Conservation (phyloP, 2,113 vertebrate genomes). For the Pollimyrus isidori region DNA sequence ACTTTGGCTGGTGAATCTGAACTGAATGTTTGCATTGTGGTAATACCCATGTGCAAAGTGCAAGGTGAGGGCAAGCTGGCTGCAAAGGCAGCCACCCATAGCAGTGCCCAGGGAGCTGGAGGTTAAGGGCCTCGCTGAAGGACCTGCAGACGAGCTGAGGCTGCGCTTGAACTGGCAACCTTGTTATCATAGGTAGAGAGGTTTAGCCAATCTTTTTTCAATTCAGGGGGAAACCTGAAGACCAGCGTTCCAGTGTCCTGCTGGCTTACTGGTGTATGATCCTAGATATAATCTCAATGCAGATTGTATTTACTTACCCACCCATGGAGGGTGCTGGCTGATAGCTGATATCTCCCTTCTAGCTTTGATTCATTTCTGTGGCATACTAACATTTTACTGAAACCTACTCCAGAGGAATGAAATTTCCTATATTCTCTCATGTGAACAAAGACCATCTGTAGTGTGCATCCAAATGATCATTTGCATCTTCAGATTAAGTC, state of each 20-base stretch:
- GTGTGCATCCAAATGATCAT: constrained; percentile 47
- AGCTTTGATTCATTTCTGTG: background rate
- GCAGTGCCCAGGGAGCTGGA: no score
- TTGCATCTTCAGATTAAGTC: constrained; percentile 54
- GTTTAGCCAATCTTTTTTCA: background rate
- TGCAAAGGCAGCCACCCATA: no score
- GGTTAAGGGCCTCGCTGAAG: no score
- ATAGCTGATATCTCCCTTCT: background rate
- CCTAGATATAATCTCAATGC: background rate
- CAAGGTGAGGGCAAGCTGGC: background rate
- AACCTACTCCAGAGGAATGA: constrained; percentile 35
- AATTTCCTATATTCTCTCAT: constrained; percentile 46
- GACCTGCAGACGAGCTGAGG: no score
- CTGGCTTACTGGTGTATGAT: background rate
- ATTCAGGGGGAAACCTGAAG: background rate
- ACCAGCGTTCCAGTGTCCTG: background rate
- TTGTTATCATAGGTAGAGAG: no score
- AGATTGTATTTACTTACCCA: background rate
- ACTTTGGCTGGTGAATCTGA: background rate
- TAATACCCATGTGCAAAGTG: background rate
- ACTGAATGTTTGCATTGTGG: background rate
- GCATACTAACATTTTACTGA: constrained; percentile 23
- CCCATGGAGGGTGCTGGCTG: background rate
- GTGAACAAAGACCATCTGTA: constrained; percentile 53
- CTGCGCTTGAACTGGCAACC: no score